Base-by-base conservation (phyloP, 2,113 vertebrate genomes). In the Pimephales promelas region DNA sequence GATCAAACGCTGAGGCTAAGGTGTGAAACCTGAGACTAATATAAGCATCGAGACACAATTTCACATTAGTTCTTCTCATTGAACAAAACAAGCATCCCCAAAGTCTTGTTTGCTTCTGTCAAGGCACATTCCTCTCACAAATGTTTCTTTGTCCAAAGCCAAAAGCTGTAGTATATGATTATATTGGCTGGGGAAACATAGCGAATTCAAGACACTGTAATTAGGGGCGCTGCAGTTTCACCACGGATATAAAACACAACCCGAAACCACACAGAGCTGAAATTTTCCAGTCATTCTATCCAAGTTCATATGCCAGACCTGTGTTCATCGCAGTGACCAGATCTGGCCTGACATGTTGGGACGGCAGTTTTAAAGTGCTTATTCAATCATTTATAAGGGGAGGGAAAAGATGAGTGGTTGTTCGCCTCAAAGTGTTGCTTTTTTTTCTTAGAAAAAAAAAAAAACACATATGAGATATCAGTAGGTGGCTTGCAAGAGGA, bases 381-480 rank as follows among this genome's bases (percentile, higher is more conserved):
- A 85, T 76, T 87, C 43, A 79, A 84, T 85, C 80, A 85, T 87
- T 87, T 80, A 79, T 83, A 28, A 36, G 6, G 47, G 75, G 64
- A 40, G 24, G 76, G 80, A 49, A 74, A 85, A 57, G 75, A 66
- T 28, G 74, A 61, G 74, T 26, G 77, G 86, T 82, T 62, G 45
- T 83, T 85, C 34, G 4, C 40, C 31, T 64, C n/a, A 28, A 84
- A 87, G 84, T 56, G 62, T 36, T 45, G 75, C 79, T 85, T 59
- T 71, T 70, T 70, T 43, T 47, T 54, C 28, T 22, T 52, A 20
- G 26, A 54, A 7, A 54, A 54, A 54, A 20, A 13, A 54, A 7
- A 54, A 54, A 54, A 66, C 3, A 40, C 83, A 87, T 85, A 83
- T 88, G 83, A 76, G 72, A 71, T 74, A 79, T 79, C 87, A 84